Conservation (phyloP, 2,797 vertebrate genomes). For the Falco rusticolus region DNA sequence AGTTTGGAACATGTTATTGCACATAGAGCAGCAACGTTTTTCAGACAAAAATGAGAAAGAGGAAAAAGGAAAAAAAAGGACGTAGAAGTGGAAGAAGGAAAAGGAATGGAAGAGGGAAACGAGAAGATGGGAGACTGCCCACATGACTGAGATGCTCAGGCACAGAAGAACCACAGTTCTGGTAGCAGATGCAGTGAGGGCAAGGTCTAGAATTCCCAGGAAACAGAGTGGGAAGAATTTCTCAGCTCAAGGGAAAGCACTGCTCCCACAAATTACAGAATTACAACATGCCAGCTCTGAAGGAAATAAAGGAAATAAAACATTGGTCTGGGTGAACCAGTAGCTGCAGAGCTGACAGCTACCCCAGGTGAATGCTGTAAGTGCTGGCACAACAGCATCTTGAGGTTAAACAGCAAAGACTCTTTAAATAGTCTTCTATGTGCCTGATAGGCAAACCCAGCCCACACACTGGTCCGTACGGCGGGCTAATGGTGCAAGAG, state of each 20-base stretch:
- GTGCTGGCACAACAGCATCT: background rate
- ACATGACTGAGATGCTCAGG: background rate
- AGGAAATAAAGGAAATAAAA: background rate
- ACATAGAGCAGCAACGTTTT: background rate
- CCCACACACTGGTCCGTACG: background rate
- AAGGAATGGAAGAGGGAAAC: background rate
- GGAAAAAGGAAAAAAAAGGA: background rate
- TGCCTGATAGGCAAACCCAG: background rate
- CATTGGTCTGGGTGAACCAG: background rate
- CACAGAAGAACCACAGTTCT: background rate
- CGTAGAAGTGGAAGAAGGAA: background rate
- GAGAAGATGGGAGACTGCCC: background rate
- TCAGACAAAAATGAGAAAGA: background rate
- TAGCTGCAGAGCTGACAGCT: constrained; percentile 15
- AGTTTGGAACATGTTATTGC: constrained; percentile 48
- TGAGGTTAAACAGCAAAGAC: background rate
- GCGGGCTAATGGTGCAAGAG: background rate
- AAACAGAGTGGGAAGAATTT: background rate
- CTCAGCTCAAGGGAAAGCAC: background rate
- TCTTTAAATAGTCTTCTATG: background rate
- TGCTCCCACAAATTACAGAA: background rate
- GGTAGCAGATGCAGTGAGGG: background rate
- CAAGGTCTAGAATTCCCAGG: background rate
- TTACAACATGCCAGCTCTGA: background rate
- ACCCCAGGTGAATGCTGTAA: background rate